Percentiles rank a stretch among this genome's conserved stretches.
phyloP scores from a whole-genome alignment of 2,888 invertebrate genomes.

The Epirrita christyi region DNA sequence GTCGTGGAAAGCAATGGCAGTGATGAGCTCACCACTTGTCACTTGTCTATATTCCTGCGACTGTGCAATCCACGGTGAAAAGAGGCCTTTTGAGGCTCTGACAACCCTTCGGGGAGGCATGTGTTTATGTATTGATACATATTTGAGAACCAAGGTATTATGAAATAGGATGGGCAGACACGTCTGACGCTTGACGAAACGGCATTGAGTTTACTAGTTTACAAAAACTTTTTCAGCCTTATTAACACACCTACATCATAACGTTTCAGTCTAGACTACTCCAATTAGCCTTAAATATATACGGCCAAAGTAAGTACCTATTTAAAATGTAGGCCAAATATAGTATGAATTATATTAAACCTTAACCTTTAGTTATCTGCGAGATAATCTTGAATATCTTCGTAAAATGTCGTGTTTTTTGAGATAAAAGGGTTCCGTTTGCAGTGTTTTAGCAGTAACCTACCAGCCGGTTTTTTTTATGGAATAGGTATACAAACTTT shows the following conservation, averaged over 20 bases:
- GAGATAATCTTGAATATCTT: conserved; percentile 3
- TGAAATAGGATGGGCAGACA: too few species aligned
- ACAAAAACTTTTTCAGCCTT: not conserved
- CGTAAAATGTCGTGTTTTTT: not conserved
- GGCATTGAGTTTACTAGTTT: not conserved
- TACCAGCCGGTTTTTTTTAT: too few species aligned
- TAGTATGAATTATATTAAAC: conserved; percentile 5
- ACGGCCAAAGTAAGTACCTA: conserved; percentile 1
- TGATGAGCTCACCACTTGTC: too few species aligned
- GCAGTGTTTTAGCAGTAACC: too few species aligned
- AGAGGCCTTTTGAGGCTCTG: not conserved
- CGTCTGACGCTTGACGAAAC: not conserved
- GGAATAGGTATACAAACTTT: too few species aligned
- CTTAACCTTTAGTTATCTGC: conserved; percentile 10
- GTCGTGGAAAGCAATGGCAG: too few species aligned
- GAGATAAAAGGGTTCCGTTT: too few species aligned
- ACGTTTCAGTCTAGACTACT: conserved; percentile 7
- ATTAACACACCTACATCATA: not conserved
- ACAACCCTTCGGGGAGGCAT: too few species aligned
- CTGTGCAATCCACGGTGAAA: not conserved
- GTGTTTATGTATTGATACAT: too few species aligned
- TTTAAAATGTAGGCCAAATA: conserved; percentile 6
- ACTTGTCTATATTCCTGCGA: not conserved
- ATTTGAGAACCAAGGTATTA: too few species aligned
- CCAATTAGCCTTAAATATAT: conserved; percentile 7